Evolutionary conservation across 2,113 vertebrate species (phyloP), one percentile per base, ranked within the genome.

Genomic region (Lanius collurio): DNA sequence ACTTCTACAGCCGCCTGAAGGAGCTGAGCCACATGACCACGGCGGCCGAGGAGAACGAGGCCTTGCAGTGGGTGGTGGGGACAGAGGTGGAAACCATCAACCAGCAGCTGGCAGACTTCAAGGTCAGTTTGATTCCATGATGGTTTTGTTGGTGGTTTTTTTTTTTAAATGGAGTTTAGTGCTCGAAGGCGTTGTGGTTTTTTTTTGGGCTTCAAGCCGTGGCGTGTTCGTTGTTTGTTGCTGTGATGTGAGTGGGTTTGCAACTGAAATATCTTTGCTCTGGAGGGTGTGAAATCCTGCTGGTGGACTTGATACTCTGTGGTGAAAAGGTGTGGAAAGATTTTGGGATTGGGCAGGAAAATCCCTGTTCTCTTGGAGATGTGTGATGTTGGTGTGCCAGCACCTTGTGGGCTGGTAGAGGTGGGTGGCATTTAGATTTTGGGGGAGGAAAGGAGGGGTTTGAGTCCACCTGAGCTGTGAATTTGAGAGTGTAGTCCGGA

Each of bases 71-170:
- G 85, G 86, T 98, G 21, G 99, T 99, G 28, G 99, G 99, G 7
- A 98, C 99, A 0, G 99, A 99, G 97, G 99, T 99, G 95, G 99
- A 99, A 41, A 96, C 97, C 95, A 99, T 99, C 98, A 99, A 98
- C 92, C 99, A 99, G 79, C 99, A 99, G 93, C 91, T 99, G 95
- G 98, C 98, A 33, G 98, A 99, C 96, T 99, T 99, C 96, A 99
- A 99, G 98, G 99, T 99, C 98, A 89, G 99, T 41, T 60, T 28
- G 3, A 3, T 18, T 41, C 60, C 13, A 0, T 21, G 0, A 2
- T 0, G 1, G 7, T 84, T 50, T 60, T 71, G 37, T 37, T 37
- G 37, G 37, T 37, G 15, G 7, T 23, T 20, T 41, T n/a, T n/a
- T n/a, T 49, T 33, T 78, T 70, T 49, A 0, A 49, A 39, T 19